These are phyloP conservation scores for Varecia variegata DNA, from an alignment of 2,797 vertebrate genomes.

Conservation along the genomic window DNA sequence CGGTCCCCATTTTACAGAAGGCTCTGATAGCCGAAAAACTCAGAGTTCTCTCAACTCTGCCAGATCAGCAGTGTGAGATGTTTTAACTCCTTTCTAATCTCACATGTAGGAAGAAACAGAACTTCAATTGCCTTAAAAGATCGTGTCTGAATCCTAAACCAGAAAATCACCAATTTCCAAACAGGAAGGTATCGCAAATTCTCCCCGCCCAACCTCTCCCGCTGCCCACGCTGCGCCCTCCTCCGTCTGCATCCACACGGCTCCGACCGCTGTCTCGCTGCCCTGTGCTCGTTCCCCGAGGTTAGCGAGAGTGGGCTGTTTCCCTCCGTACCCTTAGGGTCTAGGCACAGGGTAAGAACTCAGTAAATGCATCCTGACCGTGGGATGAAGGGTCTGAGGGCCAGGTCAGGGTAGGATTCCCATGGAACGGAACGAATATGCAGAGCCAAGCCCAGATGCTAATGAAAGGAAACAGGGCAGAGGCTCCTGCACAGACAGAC, in stretches of 20 bases:
- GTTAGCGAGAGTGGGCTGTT: neutral
- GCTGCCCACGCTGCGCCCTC: neutral
- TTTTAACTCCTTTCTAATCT: neutral
- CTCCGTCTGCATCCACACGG: accelerated
- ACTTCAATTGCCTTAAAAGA: neutral
- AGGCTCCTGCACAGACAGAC: neutral
- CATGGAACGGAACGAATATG: neutral
- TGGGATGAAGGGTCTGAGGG: neutral
- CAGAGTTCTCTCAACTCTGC: neutral
- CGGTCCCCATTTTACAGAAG: neutral
- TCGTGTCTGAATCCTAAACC: neutral
- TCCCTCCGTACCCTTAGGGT: neutral
- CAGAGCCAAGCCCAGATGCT: neutral
- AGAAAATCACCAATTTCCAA: neutral
- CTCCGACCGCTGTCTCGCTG: neutral
- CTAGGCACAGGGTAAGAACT: neutral
- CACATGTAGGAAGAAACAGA: neutral
- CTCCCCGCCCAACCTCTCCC: neutral
- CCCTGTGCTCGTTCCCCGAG: neutral
- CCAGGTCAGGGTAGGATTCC: neutral
- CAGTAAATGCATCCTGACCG: neutral
- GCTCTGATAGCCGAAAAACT: neutral
- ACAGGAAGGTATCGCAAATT: neutral
- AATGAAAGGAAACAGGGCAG: neutral
- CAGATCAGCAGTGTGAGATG: neutral